Evolutionary conservation across 2,113 vertebrate genomes (phyloP).

Genomic region (Lepus timidus): DNA sequence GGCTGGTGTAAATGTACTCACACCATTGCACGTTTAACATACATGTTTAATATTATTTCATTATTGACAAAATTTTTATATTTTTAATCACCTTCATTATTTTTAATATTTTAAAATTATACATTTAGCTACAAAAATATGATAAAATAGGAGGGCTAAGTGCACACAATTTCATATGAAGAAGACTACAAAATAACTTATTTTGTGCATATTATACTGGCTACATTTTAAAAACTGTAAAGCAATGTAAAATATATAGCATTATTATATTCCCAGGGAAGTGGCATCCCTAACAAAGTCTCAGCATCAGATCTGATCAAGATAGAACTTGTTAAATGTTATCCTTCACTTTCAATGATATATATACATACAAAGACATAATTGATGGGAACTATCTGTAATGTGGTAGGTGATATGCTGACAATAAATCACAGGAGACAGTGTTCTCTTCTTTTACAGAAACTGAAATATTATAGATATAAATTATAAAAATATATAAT

Average conservation of each 20-base stretch:
- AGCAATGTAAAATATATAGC: background rate
- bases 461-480: conserved; percentile 63
- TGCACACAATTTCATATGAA: background rate
- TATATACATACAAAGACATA: background rate
- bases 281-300: background rate
- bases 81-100: background rate
- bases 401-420: conserved; percentile 18
- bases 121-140: conserved; percentile 28
- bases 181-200: conserved; percentile 14
- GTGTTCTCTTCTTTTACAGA: background rate
- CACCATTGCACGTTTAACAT: too few relatives aligned
- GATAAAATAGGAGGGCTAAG: too few relatives aligned
- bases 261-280: background rate
- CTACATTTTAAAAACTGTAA: conserved; percentile 50
- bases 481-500: conserved; percentile 49
- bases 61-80: background rate
- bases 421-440: conserved; percentile 43
- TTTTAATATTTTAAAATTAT: conserved; percentile 22
- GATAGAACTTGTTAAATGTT: conserved; percentile 32
- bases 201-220: background rate
- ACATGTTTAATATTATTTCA: background rate
- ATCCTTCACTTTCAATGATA: conserved; percentile 46
- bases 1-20: background rate
- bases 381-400: conserved; percentile 52
- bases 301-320: background rate